Percentiles rank a stretch among this genome's conserved stretches.
These are phyloP conservation scores for Diloba caeruleocephala DNA, from an alignment of 2,888 invertebrate genomes.

Conservation along the genomic window DNA sequence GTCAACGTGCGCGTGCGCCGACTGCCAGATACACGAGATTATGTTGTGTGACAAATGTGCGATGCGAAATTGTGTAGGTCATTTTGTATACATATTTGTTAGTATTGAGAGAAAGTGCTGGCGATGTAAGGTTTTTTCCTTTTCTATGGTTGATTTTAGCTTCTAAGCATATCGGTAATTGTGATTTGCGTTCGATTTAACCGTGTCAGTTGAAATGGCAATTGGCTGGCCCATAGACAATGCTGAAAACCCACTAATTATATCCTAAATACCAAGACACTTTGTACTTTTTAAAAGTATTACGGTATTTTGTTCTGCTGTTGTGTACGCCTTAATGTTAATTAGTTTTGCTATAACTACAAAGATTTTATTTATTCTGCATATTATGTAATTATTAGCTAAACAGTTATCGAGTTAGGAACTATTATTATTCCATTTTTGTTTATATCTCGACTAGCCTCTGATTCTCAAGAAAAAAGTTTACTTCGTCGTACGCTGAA, in stretches of 20 bases:
- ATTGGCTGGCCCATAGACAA: too few species aligned
- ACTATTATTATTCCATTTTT: neutral
- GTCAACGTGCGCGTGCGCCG: constrained; percentile 68
- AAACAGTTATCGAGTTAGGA: neutral
- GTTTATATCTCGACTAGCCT: neutral
- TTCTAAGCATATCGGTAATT: too few species aligned
- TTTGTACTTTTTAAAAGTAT: too few species aligned
- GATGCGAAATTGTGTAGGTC: constrained; percentile 56
- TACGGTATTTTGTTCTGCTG: too few species aligned
- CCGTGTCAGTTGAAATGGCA: too few species aligned
- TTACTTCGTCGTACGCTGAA: neutral
- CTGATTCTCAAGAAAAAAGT: neutral
- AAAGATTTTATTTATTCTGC: too few species aligned
- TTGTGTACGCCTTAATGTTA: too few species aligned
- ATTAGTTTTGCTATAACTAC: too few species aligned
- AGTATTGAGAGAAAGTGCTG: constrained; percentile 24
- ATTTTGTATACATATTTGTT: constrained; percentile 33
- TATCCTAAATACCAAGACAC: too few species aligned
- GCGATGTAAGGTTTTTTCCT: neutral
- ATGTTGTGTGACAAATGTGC: constrained; percentile 63
- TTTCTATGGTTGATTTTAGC: too few species aligned
- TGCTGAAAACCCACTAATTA: too few species aligned
- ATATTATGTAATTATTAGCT: neutral
- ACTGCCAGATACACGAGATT: constrained; percentile 66
- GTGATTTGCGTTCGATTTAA: too few species aligned